Percentiles rank a stretch among this genome's conserved stretches.
These are phyloP conservation scores for Coregonus ussuriensis DNA, from an alignment of 2,797 vertebrate genomes.

Conservation along the genomic window DNA sequence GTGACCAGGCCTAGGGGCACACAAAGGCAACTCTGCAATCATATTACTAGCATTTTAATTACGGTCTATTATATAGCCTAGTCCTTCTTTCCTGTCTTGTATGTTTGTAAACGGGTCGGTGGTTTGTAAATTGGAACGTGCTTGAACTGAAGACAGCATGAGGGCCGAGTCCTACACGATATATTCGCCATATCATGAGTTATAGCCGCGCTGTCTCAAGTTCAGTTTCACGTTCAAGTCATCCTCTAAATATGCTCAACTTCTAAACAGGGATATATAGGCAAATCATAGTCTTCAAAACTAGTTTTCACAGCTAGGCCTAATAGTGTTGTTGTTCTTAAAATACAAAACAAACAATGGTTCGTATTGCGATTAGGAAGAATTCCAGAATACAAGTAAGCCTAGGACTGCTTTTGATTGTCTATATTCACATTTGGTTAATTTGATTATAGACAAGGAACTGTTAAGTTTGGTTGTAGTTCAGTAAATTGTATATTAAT, in stretches of 20 bases:
- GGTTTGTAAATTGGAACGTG: slow-evolving; percentile 16
- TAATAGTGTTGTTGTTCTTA: not conserved
- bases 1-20: slow-evolving; percentile 38
- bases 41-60: slow-evolving; percentile 26
- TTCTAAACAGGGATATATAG: not conserved
- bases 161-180: not conserved
- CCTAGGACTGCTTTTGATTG: not conserved
- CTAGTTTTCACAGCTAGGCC: not conserved
- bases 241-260: not conserved
- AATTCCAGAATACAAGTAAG: not conserved
- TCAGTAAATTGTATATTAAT: not conserved
- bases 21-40: not conserved
- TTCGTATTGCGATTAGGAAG: too few species aligned
- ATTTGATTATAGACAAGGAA: not conserved
- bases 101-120: slow-evolving; percentile 24
- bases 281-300: not conserved
- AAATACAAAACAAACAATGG: not conserved
- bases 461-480: not conserved
- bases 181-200: not conserved
- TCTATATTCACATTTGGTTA: not conserved
- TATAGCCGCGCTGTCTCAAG: slow-evolving; percentile 14
- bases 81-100: slow-evolving; percentile 12
- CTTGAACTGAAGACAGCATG: slow-evolving; percentile 21
- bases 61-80: not conserved
- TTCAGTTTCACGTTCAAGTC: slow-evolving; percentile 35